Base-by-base conservation (phyloP, 2,797 vertebrate species). In the Hypotaenidia okinawae region DNA sequence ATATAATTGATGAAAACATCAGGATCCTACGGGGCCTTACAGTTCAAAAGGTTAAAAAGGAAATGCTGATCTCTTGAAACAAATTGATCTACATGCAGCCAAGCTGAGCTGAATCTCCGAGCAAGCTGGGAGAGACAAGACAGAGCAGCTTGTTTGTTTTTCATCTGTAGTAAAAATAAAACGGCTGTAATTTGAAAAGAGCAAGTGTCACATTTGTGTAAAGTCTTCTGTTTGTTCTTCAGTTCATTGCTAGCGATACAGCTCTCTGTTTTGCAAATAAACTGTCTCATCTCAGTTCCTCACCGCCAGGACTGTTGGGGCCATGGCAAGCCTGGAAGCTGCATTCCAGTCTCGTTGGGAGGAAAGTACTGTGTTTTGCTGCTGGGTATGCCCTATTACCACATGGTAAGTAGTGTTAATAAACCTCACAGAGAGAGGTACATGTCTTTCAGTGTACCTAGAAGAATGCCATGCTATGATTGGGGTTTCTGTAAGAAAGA, bases 1-100 rank as follows among this genome's bases (percentile, higher is more conserved):
- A 95, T 93, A 83, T 95, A 97, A 97, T 95, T 96, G 97, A 97
- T 95, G 80, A 97, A 97, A 96, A 94, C 84, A 77, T 92, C 61
- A 79, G 85, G 64, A 81, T 94, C 82, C 84, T 96, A 22, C 16
- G 30, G 91, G 66, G 75, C 95, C 73, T 95, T 92, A 83, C 62
- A 90, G 95, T 87, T 89, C 79, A 16, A 95, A 96, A 74, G 87
- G 84, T 95, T 94, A 96, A 82, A 85, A 94, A 93, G 75, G 43
- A 95, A 95, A 90, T 67, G 54, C 74, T 95, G 69, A 89, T 95
- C 55, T 95, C 78, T 83, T 93, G 86, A 94, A 98, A 93, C 39
- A 93, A 95, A 88, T 89, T 95, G 49, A 93, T 86, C 91, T 92
- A 81, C 54, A 84, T 90, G 85, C 59, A 92, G 62, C 91, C 76